Base-by-base conservation (phyloP, 2,113 vertebrate genomes). In the Nematolebias whitei region DNA sequence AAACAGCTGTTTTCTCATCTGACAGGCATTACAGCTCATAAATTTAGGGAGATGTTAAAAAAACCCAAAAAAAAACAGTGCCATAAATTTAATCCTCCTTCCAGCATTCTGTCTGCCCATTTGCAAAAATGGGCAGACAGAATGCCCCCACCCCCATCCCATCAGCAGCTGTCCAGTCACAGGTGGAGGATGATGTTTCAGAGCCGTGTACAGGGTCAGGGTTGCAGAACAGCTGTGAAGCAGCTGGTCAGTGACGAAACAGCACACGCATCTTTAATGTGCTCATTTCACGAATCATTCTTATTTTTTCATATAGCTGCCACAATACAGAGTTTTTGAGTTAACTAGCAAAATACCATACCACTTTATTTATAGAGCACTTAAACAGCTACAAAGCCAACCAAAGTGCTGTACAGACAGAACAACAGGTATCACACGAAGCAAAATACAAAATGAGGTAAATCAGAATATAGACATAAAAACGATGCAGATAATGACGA, bases 161-260 rank as follows among this genome's bases (percentile, higher is more conserved):
- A 12, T 26, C 61, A 39, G 20, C 38, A 55, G 11, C 57, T 65
- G 50, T 5, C 71, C 71, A 75, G 67, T 76, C 79, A 53, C 58
- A 74, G 68, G 51, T 48, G 65, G 56, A 59, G 74, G 67, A 62
- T 89, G 73, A 69, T 16, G 2, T 86, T 82, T 85, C 82, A 75
- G 35, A 52, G 71, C 12, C 26, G 47, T 32, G 51, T 16, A 14
- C 9, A 38, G 32, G 62, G 70, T 75, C 61, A 58, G 64, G 74
- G 83, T 88, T 82, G 70, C 79, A 72, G 56, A 67, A 68, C 73
- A 74, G 78, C 80, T 86, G 80, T 68, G 40, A 50, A 51, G 60
- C 49, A 70, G 60, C 38, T 44, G 57, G 44, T 63, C 60, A 60
- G 59, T 26, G 23, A 26, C 29, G 19, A 20, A 54, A 54, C 5